Evolutionary conservation across 2,888 invertebrate species (phyloP).

Genomic region (Harpalus rubripes): DNA sequence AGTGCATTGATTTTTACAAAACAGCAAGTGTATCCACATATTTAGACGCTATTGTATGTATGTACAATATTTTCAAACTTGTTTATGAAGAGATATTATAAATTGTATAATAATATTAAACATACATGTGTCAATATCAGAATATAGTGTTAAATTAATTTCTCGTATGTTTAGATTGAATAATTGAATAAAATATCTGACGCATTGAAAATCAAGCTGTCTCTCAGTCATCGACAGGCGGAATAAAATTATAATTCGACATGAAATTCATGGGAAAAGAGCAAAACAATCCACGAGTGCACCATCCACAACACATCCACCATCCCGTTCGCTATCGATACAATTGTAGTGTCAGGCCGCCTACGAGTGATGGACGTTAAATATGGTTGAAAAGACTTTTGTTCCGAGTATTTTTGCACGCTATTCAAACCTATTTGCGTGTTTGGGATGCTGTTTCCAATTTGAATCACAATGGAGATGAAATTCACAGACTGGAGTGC

Average conservation of each 20-base stretch:
- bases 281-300: slow-evolving; percentile 12
- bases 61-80: background rate
- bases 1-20: too few species aligned
- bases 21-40: too few species aligned
- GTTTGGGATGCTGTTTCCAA: slow-evolving; percentile 25
- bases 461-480: slow-evolving; percentile 25
- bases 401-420: slow-evolving; percentile 24
- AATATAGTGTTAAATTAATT: background rate
- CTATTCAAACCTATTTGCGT: slow-evolving; percentile 18
- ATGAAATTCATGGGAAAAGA: slow-evolving; percentile 20
- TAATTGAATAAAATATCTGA: background rate
- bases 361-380: slow-evolving; percentile 10
- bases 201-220: background rate
- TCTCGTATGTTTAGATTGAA: too few species aligned
- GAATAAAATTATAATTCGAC: slow-evolving; percentile 11
- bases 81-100: background rate
- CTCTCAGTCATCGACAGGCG: background rate
- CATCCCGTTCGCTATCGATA: background rate
- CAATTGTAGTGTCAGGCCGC: slow-evolving; percentile 3
- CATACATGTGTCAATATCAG: background rate
- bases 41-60: too few species aligned
- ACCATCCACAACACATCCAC: background rate
- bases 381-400: slow-evolving; percentile 35
- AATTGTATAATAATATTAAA: background rate
- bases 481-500: background rate